Percentiles rank a stretch among this genome's conserved stretches.
phyloP scores from a whole-genome alignment of 1,140 invertebrate genomes.

The Atta colombica region DNA sequence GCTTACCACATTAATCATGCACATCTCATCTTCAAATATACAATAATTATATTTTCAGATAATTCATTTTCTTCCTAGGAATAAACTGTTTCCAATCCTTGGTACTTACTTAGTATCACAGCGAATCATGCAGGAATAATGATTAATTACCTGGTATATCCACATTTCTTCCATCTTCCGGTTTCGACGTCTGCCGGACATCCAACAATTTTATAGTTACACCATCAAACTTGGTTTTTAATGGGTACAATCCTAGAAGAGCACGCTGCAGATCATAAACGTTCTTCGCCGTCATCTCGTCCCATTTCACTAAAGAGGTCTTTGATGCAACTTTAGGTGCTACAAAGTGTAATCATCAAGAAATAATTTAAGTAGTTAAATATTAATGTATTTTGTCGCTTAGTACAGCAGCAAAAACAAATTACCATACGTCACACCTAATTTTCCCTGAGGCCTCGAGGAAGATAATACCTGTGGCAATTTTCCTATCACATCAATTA shows the following conservation, averaged over 20 bases:
- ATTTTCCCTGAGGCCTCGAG: constrained; percentile 88
- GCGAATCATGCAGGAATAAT: constrained; percentile 35
- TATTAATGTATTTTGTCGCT: constrained; percentile 13
- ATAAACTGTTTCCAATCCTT: constrained; percentile 49
- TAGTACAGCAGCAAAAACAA: constrained; percentile 32
- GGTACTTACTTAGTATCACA: constrained; percentile 37
- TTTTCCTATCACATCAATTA: constrained; percentile 89
- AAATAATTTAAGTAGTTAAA: constrained; percentile 28
- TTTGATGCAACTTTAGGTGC: constrained; percentile 90
- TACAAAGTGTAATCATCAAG: constrained; percentile 84
- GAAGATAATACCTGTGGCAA: constrained; percentile 88
- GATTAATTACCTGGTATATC: constrained; percentile 75
- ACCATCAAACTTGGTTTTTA: constrained; percentile 88
- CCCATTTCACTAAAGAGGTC: constrained; percentile 89
- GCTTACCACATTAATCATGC: constrained; percentile 34
- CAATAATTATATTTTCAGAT: constrained; percentile 46
- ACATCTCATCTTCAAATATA: constrained; percentile 33
- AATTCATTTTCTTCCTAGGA: constrained; percentile 52
- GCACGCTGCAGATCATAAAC: constrained; percentile 90
- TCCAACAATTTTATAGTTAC: constrained; percentile 89
- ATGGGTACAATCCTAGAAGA: constrained; percentile 88
- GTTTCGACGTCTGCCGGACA: constrained; percentile 81
- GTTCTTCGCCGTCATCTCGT: constrained; percentile 87
- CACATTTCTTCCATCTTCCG: constrained; percentile 31
- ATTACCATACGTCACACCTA: constrained; percentile 90